Conservation (phyloP, 2,888 invertebrate genomes). For the Timema cristinae region DNA sequence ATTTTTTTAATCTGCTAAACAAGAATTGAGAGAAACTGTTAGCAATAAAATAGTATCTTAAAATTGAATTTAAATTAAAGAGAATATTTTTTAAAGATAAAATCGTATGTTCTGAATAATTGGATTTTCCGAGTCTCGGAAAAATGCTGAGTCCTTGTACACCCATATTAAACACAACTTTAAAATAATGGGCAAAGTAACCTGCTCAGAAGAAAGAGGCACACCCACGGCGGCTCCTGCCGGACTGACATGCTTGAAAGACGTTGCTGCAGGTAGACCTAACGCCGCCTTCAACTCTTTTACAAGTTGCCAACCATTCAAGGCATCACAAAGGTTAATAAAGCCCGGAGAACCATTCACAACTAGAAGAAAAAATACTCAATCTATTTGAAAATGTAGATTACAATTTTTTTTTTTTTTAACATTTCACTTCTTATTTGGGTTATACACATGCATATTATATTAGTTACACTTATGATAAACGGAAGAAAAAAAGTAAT, state of each 20-base stretch:
- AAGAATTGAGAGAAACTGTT: neutral
- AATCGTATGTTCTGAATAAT: too few species aligned
- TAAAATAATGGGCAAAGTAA: slow-evolving; percentile 1
- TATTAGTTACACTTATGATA: too few species aligned
- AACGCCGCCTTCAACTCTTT: slow-evolving; percentile 77
- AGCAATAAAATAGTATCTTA: neutral
- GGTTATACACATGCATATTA: too few species aligned
- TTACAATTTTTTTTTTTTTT: too few species aligned
- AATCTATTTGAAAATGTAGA: too few species aligned
- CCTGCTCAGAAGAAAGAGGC: slow-evolving; percentile 54
- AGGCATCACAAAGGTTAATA: slow-evolving; percentile 94
- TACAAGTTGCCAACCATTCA: slow-evolving; percentile 97
- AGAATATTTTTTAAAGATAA: neutral
- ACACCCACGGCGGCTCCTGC: slow-evolving; percentile 93
- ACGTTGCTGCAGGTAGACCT: slow-evolving; percentile 85
- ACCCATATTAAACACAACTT: neutral
- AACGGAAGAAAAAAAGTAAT: too few species aligned
- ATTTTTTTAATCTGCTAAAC: neutral
- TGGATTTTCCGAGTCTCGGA: too few species aligned
- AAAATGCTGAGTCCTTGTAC: too few species aligned
- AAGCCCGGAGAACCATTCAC: slow-evolving; percentile 95
- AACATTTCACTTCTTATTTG: too few species aligned
- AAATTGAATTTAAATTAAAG: neutral
- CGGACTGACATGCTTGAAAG: slow-evolving; percentile 98
- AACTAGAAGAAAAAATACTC: slow-evolving; percentile 46